Conservation (phyloP, 2,888 invertebrate species). For the Meloe dianella region DNA sequence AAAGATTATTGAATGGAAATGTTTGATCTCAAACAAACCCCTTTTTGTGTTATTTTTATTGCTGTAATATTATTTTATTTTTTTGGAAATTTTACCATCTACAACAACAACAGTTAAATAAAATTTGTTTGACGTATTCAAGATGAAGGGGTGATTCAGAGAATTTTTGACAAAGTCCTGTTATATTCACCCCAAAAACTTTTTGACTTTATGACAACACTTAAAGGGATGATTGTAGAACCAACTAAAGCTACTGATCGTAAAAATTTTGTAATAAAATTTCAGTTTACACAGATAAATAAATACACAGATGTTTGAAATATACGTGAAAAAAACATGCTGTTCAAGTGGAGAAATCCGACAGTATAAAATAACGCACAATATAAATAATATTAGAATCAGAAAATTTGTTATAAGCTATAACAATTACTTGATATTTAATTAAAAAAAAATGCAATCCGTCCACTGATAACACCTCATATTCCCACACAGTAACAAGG, state of each 20-base stretch:
- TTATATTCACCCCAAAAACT: conserved; percentile 27
- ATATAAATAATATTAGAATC: neutral
- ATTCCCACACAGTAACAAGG: conserved; percentile 1
- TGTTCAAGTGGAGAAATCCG: neutral
- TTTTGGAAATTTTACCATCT: neutral
- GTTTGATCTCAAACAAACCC: neutral
- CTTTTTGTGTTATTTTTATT: neutral
- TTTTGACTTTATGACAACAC: conserved; percentile 25
- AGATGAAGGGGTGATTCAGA: conserved; percentile 7
- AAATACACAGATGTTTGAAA: conserved; percentile 31
- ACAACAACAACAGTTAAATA: conserved; percentile 1
- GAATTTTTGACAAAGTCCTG: conserved; percentile 30
- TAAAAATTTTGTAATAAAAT: conserved; percentile 41
- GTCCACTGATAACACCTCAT: neutral
- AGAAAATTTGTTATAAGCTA: neutral
- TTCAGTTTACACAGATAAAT: conserved; percentile 30
- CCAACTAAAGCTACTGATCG: conserved; percentile 38
- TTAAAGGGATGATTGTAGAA: conserved; percentile 39
- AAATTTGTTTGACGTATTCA: neutral
- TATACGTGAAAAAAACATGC: neutral
- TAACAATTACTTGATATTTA: neutral
- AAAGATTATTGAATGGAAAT: too few relatives aligned
- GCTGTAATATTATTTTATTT: neutral
- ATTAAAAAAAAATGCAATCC: neutral
- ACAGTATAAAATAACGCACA: neutral